Evolutionary conservation across 2,888 invertebrate species (phyloP).

Genomic region (Eupithecia tripunctaria): DNA sequence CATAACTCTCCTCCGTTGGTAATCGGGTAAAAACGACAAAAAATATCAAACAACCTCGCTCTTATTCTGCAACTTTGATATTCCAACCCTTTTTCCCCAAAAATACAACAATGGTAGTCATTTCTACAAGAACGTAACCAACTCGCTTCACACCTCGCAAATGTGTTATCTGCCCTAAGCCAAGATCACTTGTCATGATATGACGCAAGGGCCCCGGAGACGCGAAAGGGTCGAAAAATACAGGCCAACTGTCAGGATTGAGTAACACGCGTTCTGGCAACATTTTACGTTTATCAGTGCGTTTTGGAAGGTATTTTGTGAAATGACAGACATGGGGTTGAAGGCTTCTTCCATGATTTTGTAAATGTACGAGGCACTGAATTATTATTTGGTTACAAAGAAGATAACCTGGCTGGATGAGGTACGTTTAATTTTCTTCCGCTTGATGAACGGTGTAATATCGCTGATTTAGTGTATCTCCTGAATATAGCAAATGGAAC

Average conservation of each 20-base stretch:
- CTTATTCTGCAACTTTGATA: not conserved
- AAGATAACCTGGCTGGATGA: too few relatives aligned
- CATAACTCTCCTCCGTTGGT: too few relatives aligned
- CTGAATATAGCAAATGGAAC: too few relatives aligned
- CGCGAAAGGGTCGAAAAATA: slow-evolving; percentile 41
- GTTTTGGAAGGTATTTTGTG: not conserved
- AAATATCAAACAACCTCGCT: not conserved
- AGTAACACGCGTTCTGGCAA: slow-evolving; percentile 1
- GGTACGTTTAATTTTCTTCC: too few relatives aligned
- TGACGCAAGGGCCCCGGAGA: slow-evolving; percentile 40
- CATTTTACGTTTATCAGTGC: slow-evolving; percentile 1
- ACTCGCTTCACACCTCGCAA: slow-evolving; percentile 28
- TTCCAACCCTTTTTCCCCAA: not conserved
- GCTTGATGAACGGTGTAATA: too few relatives aligned
- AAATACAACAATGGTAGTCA: slow-evolving; percentile 9
- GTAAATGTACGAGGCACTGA: not conserved
- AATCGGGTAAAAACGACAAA: too few relatives aligned
- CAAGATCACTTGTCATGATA: slow-evolving; percentile 48
- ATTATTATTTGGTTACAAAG: not conserved
- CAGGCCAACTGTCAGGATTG: slow-evolving; percentile 36
- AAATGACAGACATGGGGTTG: not conserved
- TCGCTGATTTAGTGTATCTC: too few relatives aligned
- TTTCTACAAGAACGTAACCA: slow-evolving; percentile 2
- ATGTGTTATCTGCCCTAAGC: slow-evolving; percentile 37
- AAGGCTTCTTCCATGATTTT: not conserved